These are phyloP conservation scores for Yponomeuta plumbellus DNA, from an alignment of 2,888 invertebrate genomes.

Conservation along the genomic window DNA sequence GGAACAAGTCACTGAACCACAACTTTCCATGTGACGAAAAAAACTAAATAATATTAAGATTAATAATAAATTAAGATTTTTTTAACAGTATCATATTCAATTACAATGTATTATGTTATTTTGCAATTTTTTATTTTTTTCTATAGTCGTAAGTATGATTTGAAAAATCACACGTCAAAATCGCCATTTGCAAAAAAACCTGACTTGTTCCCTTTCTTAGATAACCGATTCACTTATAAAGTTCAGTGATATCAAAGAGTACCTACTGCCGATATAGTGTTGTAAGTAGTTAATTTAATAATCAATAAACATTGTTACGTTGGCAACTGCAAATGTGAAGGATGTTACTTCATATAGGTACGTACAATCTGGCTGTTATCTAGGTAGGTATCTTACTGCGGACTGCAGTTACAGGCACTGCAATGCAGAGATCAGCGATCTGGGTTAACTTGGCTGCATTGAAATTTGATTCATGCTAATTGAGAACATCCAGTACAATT, in stretches of 20 bases:
- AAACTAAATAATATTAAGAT: too few relatives aligned
- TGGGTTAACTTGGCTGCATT: neutral
- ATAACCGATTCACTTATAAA: too few relatives aligned
- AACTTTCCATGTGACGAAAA: too few relatives aligned
- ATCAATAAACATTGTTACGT: neutral
- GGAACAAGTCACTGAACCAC: too few relatives aligned
- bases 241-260: neutral
- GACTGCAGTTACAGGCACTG: conserved; percentile 3
- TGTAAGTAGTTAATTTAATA: neutral
- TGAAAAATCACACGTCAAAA: too few relatives aligned
- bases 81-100: too few relatives aligned
- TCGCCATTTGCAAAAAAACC: too few relatives aligned
- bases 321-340: neutral
- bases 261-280: neutral
- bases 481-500: neutral
- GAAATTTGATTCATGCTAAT: conserved; percentile 7
- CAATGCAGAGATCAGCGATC: conserved; percentile 9
- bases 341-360: neutral
- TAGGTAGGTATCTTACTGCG: neutral
- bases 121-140: too few relatives aligned
- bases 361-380: neutral
- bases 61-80: too few relatives aligned
- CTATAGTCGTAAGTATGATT: too few relatives aligned
- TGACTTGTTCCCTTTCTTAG: too few relatives aligned
- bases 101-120: too few relatives aligned